Percentiles rank a stretch among this genome's conserved stretches.
phyloP scores from a whole-genome alignment of 2,797 vertebrate genomes.

The Amphiprion clarkii region DNA sequence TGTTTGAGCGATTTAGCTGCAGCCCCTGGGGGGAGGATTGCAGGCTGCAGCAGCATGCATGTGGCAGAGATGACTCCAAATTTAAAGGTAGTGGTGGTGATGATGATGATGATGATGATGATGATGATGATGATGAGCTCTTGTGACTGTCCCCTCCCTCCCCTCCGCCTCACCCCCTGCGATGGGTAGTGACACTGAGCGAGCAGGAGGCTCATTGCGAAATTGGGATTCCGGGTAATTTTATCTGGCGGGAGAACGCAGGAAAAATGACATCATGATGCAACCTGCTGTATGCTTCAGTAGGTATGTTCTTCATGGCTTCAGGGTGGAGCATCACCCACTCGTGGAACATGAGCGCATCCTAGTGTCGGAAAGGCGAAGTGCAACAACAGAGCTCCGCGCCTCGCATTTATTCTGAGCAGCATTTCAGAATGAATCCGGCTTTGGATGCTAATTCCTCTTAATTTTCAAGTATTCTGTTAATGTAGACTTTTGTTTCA shows the following conservation, averaged over 20 bases:
- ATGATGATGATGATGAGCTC: slow-evolving; percentile 61
- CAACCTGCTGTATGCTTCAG: slow-evolving; percentile 42
- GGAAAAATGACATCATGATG: slow-evolving; percentile 49
- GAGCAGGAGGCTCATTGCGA: slow-evolving; percentile 20
- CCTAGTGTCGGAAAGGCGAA: slow-evolving; percentile 50
- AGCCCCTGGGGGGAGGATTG: slow-evolving; percentile 31
- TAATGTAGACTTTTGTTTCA: neutral
- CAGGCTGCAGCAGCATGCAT: slow-evolving; percentile 27
- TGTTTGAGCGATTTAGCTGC: slow-evolving; percentile 46
- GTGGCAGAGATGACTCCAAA: slow-evolving; percentile 39
- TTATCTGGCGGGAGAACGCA: slow-evolving; percentile 44
- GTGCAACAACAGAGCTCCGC: slow-evolving; percentile 13
- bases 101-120: slow-evolving; percentile 62
- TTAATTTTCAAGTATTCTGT: slow-evolving; percentile 6
- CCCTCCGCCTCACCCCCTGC: neutral
- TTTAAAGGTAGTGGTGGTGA: slow-evolving; percentile 51
- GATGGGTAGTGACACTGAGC: slow-evolving; percentile 34
- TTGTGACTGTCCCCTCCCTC: slow-evolving; percentile 47
- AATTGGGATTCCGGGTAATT: slow-evolving; percentile 36
- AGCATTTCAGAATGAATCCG: slow-evolving; percentile 14
- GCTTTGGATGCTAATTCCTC: neutral
- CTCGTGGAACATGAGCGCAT: slow-evolving; percentile 53
- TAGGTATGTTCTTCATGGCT: neutral
- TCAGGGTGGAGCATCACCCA: neutral
- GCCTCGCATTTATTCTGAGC: neutral